A percentile compares a stretch with the other conserved stretches of the same genome.
phyloP scores from a whole-genome alignment of 2,888 invertebrate species.

The Euproctis similis region DNA sequence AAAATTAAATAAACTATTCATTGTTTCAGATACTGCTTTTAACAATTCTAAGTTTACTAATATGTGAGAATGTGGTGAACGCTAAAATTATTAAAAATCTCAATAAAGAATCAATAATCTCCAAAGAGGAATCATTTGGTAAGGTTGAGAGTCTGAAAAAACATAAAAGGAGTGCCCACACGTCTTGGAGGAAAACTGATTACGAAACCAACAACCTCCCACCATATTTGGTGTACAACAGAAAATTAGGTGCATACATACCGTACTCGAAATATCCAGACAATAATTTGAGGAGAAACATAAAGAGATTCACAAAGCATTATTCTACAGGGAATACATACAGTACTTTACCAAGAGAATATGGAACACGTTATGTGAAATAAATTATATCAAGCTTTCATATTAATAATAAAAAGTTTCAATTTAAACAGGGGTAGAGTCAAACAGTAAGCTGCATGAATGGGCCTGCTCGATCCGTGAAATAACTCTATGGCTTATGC shows the following conservation, averaged over 20 bases:
- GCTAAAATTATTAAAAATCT: constrained; percentile 15
- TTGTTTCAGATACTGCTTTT: constrained; percentile 29
- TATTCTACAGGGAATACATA: constrained; percentile 5
- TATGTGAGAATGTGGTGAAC: constrained; percentile 6
- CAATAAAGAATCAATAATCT: not conserved
- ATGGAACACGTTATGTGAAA: not conserved
- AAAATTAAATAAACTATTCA: constrained; percentile 1
- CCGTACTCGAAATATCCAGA: constrained; percentile 54
- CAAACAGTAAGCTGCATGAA: too few species aligned
- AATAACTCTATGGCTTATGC: too few species aligned
- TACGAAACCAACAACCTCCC: constrained; percentile 35
- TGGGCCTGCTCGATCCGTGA: too few species aligned
- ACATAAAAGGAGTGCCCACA: constrained; percentile 32
- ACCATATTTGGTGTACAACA: constrained; percentile 57
- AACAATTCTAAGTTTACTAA: constrained; percentile 11
- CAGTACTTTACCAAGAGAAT: constrained; percentile 4
- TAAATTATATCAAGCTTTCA: too few species aligned
- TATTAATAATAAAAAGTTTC: too few species aligned
- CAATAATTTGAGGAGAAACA: constrained; percentile 29
- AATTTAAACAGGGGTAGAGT: too few species aligned
- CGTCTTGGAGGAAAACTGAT: constrained; percentile 27
- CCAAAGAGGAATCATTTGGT: not conserved
- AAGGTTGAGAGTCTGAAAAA: constrained; percentile 16
- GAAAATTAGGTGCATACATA: constrained; percentile 51
- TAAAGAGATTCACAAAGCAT: constrained; percentile 12